Evolutionary conservation across 2,797 vertebrate genomes (phyloP).

Genomic region (Helicolenus hilgendorfi): DNA sequence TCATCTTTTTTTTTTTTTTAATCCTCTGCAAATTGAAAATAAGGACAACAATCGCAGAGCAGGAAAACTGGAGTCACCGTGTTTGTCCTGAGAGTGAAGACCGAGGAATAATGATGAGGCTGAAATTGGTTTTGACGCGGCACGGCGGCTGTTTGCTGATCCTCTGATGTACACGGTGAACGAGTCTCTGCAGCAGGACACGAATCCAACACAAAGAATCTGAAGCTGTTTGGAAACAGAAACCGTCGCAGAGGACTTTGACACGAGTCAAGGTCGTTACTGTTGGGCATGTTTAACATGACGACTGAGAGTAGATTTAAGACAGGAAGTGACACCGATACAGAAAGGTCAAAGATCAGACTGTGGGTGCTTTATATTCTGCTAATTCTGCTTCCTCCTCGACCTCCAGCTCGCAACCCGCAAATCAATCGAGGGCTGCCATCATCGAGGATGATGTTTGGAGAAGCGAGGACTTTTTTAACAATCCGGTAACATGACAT

Average conservation of each 20-base stretch:
- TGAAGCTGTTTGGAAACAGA: neutral
- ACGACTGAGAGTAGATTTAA: neutral
- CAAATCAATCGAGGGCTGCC: neutral
- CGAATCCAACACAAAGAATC: neutral
- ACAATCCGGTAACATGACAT: too few relatives aligned
- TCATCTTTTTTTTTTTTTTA: slow-evolving; percentile 57
- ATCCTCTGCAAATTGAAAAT: slow-evolving; percentile 73
- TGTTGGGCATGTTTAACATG: neutral
- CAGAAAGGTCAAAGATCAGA: neutral
- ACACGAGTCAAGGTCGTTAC: neutral
- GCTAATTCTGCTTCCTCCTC: neutral
- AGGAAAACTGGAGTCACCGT: slow-evolving; percentile 8
- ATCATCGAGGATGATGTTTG: neutral
- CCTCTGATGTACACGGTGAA: slow-evolving; percentile 40
- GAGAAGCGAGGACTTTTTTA: neutral
- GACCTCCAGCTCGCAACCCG: neutral
- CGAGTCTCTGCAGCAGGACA: slow-evolving; percentile 42
- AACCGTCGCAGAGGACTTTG: neutral
- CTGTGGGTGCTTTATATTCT: neutral
- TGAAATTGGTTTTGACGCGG: slow-evolving; percentile 60
- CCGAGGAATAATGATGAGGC: slow-evolving; percentile 64
- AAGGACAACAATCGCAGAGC: slow-evolving; percentile 42
- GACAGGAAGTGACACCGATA: neutral
- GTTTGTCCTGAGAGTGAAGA: slow-evolving; percentile 47
- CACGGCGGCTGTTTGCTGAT: slow-evolving; percentile 29